Base-by-base conservation (phyloP, 2,888 invertebrate genomes). In the Temnothorax rugatulus region DNA sequence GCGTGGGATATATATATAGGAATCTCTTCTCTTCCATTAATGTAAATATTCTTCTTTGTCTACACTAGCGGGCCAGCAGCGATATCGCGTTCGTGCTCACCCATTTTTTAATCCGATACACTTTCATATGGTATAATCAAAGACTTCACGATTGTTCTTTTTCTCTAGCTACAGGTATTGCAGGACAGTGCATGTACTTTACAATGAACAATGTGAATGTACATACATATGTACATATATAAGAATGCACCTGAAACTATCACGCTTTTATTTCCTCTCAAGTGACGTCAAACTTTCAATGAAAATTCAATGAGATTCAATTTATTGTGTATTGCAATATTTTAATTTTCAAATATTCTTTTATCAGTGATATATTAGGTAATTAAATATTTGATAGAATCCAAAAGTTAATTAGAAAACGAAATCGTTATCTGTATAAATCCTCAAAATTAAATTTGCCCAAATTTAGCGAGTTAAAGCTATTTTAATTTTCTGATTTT, bases 151-250 rank as follows among this genome's bases (percentile, higher is more conserved):
- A 47, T 76, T 77, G 29, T 50, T 84, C 47, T 64, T 83, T 61
- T 84, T 79, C 7, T 74, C 86, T 88, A 87, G n/a, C 82, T 82
- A 82, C 47, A 61, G 38, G 47, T 84, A 84, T 84, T 84, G 59
- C 82, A 74, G 52, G 69, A 74, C 61, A 82, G 66, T 75, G 74
- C 74, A 66, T 84, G 54, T 66, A 82, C 57, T 75, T 82, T 77
- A 82, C 79, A 83, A 84, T 83, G 63, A 83, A 86, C 82, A 88
- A 87, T 71, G 59, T 73, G 73, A 79, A 79, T 79, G 71, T 71
- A 71, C 71, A 79, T 71, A 34, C 47, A 68, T 69, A 66, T 68
- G 29, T 21, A 64, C 34, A 41, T 68, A 57, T 54, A 68, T n/a
- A 29, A 59, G 21, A 59, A 79, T 52, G 59, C 38, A 13, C 44